Evolutionary conservation across 1,140 invertebrate genomes (phyloP).

Genomic region (Tetramorium parvispinum): DNA sequence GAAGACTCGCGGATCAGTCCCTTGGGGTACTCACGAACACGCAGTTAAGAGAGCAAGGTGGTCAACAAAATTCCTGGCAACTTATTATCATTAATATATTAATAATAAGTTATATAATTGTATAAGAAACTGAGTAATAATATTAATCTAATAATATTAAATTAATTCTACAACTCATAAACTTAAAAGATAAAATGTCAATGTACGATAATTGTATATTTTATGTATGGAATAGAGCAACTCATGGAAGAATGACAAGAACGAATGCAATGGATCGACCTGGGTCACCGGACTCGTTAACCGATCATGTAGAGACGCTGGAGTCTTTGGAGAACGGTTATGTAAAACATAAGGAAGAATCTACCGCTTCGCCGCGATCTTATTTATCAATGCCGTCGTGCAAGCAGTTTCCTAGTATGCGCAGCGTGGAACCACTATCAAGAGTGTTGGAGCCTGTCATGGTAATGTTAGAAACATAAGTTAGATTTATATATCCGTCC

Average conservation of each 20-base stretch:
- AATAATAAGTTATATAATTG: not conserved
- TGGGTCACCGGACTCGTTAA: slow-evolving; percentile 71
- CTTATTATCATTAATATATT: slow-evolving; percentile 3
- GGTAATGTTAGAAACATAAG: slow-evolving; percentile 68
- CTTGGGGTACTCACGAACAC: slow-evolving; percentile 77
- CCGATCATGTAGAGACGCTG: slow-evolving; percentile 73
- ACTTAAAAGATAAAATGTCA: not conserved
- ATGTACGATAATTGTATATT: slow-evolving; percentile 2
- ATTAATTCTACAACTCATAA: not conserved
- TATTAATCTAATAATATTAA: slow-evolving; percentile 22
- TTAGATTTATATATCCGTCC: not conserved
- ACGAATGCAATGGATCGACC: slow-evolving; percentile 72
- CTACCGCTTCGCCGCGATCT: slow-evolving; percentile 87
- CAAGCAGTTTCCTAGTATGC: slow-evolving; percentile 91
- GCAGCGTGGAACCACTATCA: slow-evolving; percentile 90
- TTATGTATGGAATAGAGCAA: slow-evolving; percentile 54
- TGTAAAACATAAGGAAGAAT: slow-evolving; percentile 74
- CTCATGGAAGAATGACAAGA: slow-evolving; percentile 73
- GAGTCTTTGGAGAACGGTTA: slow-evolving; percentile 79
- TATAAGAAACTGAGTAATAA: slow-evolving; percentile 6
- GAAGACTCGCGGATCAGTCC: slow-evolving; percentile 42
- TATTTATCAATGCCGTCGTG: slow-evolving; percentile 94
- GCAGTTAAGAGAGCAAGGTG: slow-evolving; percentile 76
- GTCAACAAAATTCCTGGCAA: slow-evolving; percentile 1
- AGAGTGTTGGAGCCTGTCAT: slow-evolving; percentile 91